Percentiles rank a stretch among this genome's conserved stretches.
phyloP scores from a whole-genome alignment of 53 echinoderm and acorn worm genomes.

The Paelopatides confundens region DNA sequence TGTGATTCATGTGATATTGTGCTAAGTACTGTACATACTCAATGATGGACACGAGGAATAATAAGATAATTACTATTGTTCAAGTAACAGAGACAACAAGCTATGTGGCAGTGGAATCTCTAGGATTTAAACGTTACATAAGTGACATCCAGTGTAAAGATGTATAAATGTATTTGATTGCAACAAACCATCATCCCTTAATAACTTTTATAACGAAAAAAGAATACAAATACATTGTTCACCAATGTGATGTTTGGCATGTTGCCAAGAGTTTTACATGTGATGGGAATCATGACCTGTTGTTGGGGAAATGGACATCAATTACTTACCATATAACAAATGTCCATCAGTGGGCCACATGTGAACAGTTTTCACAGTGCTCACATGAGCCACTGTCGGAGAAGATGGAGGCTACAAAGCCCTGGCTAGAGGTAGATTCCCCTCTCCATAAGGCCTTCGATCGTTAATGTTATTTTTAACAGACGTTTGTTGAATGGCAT shows the following conservation, averaged over 20 bases:
- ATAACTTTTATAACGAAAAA: not conserved
- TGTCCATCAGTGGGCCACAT: constrained; percentile 38
- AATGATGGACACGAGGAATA: constrained; percentile 48
- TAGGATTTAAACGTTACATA: constrained; percentile 32
- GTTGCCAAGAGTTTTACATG: constrained; percentile 39
- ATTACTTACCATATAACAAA: constrained; percentile 54
- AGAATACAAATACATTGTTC: not conserved
- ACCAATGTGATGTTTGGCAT: constrained; percentile 55
- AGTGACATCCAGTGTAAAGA: not conserved
- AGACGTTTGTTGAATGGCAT: constrained; percentile 38
- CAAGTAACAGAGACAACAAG: constrained; percentile 41
- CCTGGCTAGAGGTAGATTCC: constrained; percentile 44
- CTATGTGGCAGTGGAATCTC: constrained; percentile 44
- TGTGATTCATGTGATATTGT: constrained; percentile 51
- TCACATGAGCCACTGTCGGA: not conserved
- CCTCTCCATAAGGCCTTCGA: constrained; percentile 24
- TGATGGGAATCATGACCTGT: constrained; percentile 5
- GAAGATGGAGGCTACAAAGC: not conserved
- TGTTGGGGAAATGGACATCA: constrained; percentile 59
- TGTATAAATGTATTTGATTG: not conserved
- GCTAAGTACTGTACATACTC: constrained; percentile 54
- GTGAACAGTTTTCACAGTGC: constrained; percentile 32
- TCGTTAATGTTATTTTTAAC: constrained; percentile 50
- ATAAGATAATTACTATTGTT: not conserved
- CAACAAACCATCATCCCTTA: not conserved